A percentile compares a stretch with the other conserved stretches of the same genome.
Conservation (phyloP, 2,113 vertebrate genomes). For the Ictalurus furcatus region DNA sequence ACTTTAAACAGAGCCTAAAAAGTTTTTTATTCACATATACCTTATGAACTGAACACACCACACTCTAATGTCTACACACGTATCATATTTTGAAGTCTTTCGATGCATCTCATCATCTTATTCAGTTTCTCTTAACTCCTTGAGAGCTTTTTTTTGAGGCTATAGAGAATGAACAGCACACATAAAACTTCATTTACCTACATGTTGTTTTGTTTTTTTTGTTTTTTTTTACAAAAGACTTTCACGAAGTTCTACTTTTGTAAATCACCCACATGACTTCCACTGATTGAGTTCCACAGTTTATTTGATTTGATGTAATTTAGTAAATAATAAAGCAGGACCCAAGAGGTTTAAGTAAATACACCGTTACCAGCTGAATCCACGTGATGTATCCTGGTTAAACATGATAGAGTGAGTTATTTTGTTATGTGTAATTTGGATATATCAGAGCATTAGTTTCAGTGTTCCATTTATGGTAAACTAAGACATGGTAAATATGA, state of each 20-base stretch:
- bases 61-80: not conserved
- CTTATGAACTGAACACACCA: not conserved
- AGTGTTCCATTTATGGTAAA: not conserved
- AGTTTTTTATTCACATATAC: not conserved
- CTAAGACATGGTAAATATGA: not conserved
- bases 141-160: not conserved
- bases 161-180: not conserved
- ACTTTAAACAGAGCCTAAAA: not conserved
- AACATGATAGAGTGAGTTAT: not conserved
- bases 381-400: not conserved
- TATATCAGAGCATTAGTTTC: not conserved
- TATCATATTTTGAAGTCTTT: not conserved
- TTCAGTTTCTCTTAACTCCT: not conserved
- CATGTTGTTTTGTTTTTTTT: no score
- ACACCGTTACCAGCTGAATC: not conserved
- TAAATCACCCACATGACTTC: not conserved
- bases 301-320: not conserved
- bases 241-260: not conserved
- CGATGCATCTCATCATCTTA: not conserved
- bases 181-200: not conserved
- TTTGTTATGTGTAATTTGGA: not conserved
- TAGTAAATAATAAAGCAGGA: not conserved
- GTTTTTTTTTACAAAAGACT: not conserved
- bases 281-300: not conserved
- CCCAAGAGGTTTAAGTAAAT: not conserved